Evolutionary conservation across 2,113 vertebrate species (phyloP), one percentile per base, ranked within the genome.

Genomic region (Elgaria multicarinata): DNA sequence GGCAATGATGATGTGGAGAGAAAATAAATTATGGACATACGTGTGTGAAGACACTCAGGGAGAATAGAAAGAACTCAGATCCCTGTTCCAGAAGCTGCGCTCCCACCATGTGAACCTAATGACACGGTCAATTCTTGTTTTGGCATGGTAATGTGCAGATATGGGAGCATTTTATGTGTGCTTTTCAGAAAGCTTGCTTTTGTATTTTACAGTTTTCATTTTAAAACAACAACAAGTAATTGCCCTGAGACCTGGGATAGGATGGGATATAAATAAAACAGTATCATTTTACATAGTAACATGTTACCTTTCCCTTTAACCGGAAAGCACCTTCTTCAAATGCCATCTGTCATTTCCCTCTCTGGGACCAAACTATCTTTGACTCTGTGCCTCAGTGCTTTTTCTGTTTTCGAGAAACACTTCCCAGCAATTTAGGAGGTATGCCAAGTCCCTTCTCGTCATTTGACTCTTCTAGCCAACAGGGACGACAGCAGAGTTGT

Each of bases 191-290:
- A 42, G 9, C 28, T 44, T 79, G 76, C 3, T 87, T 36, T 64
- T 67, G 42, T 39, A 18, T n/a, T 53, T 77, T 36, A 69, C 67
- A 82, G 13, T 24, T 72, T 88, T 53, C 46, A 20, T 39, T 42
- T 44, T 36, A 3, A 55, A 72, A 55, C 20, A 46, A 24, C 50
- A 28, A 55, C 78, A 53, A 39, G n/a, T 9, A 78, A 62, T 67
- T 89, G 33, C 44, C 18, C 9, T 53, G 44, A 84, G 44, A 78
- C 16, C n/a, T 76, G 13, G 71, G 44, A 76, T 22, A 18, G 62
- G 74, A 20, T n/a, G 53, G 33, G n/a, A 39, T 76, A 84, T 89
- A 84, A 74, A 76, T 89, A 46, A 36, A 89, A 67, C n/a, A 36
- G 46, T 75, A 18, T 64, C 67, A 62, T 50, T 75, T 83, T 42